Conservation (phyloP, 2,888 invertebrate species). For the Amblyteles armatorius region DNA sequence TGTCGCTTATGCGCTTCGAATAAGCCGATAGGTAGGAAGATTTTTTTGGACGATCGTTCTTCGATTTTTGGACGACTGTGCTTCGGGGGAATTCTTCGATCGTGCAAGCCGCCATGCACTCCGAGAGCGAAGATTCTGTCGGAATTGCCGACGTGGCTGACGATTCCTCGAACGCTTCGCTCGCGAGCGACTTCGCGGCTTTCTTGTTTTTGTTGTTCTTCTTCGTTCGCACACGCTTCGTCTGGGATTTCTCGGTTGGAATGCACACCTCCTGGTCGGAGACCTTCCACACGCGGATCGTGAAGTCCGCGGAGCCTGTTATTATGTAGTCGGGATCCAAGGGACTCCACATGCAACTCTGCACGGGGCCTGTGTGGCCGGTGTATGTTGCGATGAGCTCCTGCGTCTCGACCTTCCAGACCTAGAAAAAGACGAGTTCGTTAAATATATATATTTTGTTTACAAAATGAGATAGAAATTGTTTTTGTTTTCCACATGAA, state of each 20-base stretch:
- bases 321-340: constrained; percentile 87
- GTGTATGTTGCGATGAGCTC: constrained; percentile 87
- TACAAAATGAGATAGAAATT: not conserved
- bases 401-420: constrained; percentile 88
- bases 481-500: too few species aligned
- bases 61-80: constrained; percentile 28
- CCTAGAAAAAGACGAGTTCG: constrained; percentile 82
- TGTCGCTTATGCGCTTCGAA: constrained; percentile 69
- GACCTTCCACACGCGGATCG: constrained; percentile 88
- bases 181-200: not conserved
- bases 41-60: constrained; percentile 56
- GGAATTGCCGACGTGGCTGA: constrained; percentile 29
- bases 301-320: constrained; percentile 89
- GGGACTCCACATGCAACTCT: constrained; percentile 89
- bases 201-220: constrained; percentile 66
- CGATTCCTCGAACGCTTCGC: constrained; percentile 40
- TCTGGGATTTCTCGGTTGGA: constrained; percentile 83
- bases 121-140: constrained; percentile 43
- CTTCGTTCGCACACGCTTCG: constrained; percentile 53
- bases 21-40: constrained; percentile 71
- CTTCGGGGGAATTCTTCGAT: not conserved
- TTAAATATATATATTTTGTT: not conserved
- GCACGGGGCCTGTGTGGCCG: constrained; percentile 86
- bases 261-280: constrained; percentile 80
- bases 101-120: constrained; percentile 16